Evolutionary conservation across 2,797 vertebrate genomes (phyloP), one percentile per base, ranked within the genome.

Genomic region (Lindbergichthys nudifrons): DNA sequence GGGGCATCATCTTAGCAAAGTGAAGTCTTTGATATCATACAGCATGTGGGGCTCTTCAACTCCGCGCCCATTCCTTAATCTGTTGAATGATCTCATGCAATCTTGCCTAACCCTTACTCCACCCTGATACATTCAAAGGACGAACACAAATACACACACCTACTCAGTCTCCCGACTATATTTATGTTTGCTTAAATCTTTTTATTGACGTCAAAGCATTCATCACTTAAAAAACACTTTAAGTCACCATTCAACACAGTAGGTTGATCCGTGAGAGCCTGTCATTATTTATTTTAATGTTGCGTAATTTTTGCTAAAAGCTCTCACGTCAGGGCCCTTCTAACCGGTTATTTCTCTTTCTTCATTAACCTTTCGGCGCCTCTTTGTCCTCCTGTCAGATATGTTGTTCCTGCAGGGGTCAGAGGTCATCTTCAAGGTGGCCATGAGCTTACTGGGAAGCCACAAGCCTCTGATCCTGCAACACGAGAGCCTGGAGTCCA

Each of bases 401-500:
- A 97, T 98, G 97, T 92, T 99, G 77, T 98, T 98, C 88, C 96
- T 99, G 77, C 97, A 99, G 82, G 98, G 98, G 71, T 95, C 97
- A 69, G 98, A 99, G 88, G 96, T 97, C 89, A 96, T 98, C 91
- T 99, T 99, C 91, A 99, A 99, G 93, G 98, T 99, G 75, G 96
- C 97, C 46, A 83, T 99, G 85, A 99, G 98, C 82, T 95, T 99
- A 26, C 92, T 99, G 88, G 96, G 98, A 75, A 98, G 96, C 88
- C 98, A 99, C 87, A 98, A 99, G 80, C 96, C 97, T 65, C 95
- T 99, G 87, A 99, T 99, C 90, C 95, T 99, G 75, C 98, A 99
- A 66, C 97, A 99, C 2, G 97, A 99, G 70, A 97, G 94, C 91
- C 94, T 99, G 77, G 98, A 99, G 93, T 96, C 97, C 58, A 98